phyloP scores from a whole-genome alignment of 2,888 invertebrate genomes.

The Poecilobothrus nobilitatus region DNA sequence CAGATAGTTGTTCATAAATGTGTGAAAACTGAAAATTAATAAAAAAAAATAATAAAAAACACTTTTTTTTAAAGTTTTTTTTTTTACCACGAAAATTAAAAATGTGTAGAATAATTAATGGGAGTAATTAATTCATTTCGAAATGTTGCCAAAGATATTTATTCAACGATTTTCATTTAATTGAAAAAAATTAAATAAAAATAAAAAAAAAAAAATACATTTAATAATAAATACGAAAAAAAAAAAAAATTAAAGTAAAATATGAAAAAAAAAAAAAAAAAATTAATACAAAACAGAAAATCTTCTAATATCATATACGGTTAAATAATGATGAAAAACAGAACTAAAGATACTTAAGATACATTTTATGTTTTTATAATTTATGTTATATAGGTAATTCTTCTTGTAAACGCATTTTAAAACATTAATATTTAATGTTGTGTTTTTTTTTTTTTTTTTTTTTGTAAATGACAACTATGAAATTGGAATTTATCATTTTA shows the following conservation, averaged over 20 bases:
- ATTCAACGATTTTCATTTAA: neutral
- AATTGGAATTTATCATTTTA: slow-evolving; percentile 1
- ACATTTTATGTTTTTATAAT: no score
- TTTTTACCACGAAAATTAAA: no score
- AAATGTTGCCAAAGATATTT: neutral
- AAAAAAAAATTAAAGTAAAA: neutral
- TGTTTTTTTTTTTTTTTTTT: no score
- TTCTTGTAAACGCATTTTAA: neutral
- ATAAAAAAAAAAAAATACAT: neutral
- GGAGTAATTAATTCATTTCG: neutral
- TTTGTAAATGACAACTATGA: neutral
- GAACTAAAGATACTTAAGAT: no score
- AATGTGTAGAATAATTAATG: neutral
- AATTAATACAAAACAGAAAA: neutral
- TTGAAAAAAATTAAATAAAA: neutral
- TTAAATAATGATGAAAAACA: neutral
- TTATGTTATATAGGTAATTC: neutral
- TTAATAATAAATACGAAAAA: neutral
- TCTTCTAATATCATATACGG: neutral
- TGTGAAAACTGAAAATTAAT: neutral
- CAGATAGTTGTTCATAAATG: neutral
- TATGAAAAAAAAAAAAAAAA: neutral
- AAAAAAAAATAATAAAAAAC: neutral
- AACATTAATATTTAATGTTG: neutral
- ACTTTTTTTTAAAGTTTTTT: neutral